Evolutionary conservation across 2,797 vertebrate genomes (phyloP), one percentile per base, ranked within the genome.

Genomic region (Pterois miles): DNA sequence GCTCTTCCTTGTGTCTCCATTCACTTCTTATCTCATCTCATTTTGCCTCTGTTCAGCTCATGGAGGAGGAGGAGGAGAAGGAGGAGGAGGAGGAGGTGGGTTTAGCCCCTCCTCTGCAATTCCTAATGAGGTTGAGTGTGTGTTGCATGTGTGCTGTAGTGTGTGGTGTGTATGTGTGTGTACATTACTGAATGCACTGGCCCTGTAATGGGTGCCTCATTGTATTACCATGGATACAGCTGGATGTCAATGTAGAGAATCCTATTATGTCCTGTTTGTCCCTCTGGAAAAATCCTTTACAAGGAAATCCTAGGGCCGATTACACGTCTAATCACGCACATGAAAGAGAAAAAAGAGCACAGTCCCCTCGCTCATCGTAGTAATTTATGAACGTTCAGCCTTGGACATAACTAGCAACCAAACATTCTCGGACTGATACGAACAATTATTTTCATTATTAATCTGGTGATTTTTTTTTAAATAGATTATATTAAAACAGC

Each of bases 191-290:
- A 66, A 82, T 52, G 40, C 57, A 71, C 5, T 38, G 65, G 27
- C 63, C 6, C 46, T 25, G 40, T 75, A 79, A 87, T 65, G 65
- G 71, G 20, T 1, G 58, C 60, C 64, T 84, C 70, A 60, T 52
- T 71, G 65, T 64, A 50, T 84, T 71, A 74, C 80, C 71, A 73
- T 85, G 72, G 83, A 85, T 86, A 89, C 83, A 63, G 70, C 64
- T 69, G 33, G 57, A 87, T 77, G 85, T 87, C 84, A 85, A 63
- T 86, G 84, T 71, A 56, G 53, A 70, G 57, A 86, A 91, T 91
- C 85, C 70, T 71, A 89, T 91, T 88, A 86, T 31, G 57, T 76
- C 60, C 58, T 11, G 56, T 74, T 88, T 80, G 83, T 84, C 76
- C 81, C 68, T 58, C 57, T 80, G 67, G 80, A 89, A 84, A 84